phyloP scores from a whole-genome alignment of 2,888 invertebrate species.

The Melanotus villosus region DNA sequence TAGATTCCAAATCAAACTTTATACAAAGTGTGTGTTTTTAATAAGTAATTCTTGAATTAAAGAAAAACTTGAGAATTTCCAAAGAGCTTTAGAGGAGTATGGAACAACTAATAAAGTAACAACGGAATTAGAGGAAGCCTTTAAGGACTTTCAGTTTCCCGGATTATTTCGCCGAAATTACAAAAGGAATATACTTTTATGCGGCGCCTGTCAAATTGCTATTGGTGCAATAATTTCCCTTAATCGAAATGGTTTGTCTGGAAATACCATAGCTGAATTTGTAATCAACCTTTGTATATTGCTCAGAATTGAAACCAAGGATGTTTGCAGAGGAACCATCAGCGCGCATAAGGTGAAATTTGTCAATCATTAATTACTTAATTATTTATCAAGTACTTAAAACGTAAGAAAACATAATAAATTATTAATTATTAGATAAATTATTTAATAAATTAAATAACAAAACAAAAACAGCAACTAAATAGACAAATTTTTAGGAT shows the following conservation, averaged over 20 bases:
- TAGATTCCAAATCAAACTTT: no score
- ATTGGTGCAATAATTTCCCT: conserved; percentile 15
- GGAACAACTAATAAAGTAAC: conserved; percentile 49
- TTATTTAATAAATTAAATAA: conserved; percentile 53
- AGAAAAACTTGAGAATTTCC: no score
- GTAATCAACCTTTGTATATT: conserved; percentile 68
- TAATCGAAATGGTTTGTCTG: conserved; percentile 8
- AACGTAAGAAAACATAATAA: no score
- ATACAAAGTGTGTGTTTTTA: no score
- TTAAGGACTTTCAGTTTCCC: conserved; percentile 48
- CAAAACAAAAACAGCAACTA: background rate
- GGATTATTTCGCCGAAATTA: conserved; percentile 49
- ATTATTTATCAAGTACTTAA: no score
- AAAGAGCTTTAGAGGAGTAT: conserved; percentile 48
- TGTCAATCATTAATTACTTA: no score
- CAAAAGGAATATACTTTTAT: conserved; percentile 46
- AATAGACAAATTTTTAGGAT: conserved; percentile 68
- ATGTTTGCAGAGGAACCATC: conserved; percentile 75
- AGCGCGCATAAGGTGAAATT: no score
- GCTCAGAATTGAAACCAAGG: conserved; percentile 72
- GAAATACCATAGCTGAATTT: conserved; percentile 4
- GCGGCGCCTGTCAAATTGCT: conserved; percentile 43
- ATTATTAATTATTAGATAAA: no score
- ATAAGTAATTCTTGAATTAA: no score
- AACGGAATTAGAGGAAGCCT: conserved; percentile 44